Conservation (phyloP, 2,888 invertebrate genomes). For the Pemphredon lugubris region DNA sequence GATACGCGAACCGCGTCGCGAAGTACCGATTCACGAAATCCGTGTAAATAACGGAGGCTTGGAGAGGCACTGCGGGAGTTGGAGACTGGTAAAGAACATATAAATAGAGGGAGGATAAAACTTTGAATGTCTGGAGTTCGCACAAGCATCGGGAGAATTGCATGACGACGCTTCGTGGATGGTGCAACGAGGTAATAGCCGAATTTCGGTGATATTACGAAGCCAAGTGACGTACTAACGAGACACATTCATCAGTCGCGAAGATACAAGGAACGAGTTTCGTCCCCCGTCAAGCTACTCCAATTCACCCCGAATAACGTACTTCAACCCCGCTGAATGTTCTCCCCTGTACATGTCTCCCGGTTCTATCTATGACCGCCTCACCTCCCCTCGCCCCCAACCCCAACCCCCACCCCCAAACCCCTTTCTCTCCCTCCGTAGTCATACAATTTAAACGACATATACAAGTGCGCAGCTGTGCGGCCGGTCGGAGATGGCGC, state of each 20-base stretch:
- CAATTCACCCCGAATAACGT: constrained; percentile 67
- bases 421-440: constrained; percentile 19
- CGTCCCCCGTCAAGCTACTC: constrained; percentile 54
- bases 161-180: constrained; percentile 31
- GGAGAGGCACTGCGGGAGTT: too few species aligned
- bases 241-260: constrained; percentile 68
- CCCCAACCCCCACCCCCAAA: too few species aligned
- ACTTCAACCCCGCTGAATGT: constrained; percentile 39
- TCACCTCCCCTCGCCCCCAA: constrained; percentile 22
- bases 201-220: constrained; percentile 66
- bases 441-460: constrained; percentile 57
- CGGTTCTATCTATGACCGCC: not conserved
- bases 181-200: constrained; percentile 64
- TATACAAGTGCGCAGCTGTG: constrained; percentile 49
- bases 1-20: too few species aligned
- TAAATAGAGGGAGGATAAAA: constrained; percentile 24
- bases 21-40: too few species aligned
- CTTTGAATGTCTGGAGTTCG: constrained; percentile 9
- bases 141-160: constrained; percentile 32
- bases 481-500: constrained; percentile 26
- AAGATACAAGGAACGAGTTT: constrained; percentile 67
- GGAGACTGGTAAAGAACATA: too few species aligned
- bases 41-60: too few species aligned
- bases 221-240: constrained; percentile 69
- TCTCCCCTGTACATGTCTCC: not conserved